phyloP scores from a whole-genome alignment of 92 coral and sea anemone species.

The Diadumene lineata region DNA sequence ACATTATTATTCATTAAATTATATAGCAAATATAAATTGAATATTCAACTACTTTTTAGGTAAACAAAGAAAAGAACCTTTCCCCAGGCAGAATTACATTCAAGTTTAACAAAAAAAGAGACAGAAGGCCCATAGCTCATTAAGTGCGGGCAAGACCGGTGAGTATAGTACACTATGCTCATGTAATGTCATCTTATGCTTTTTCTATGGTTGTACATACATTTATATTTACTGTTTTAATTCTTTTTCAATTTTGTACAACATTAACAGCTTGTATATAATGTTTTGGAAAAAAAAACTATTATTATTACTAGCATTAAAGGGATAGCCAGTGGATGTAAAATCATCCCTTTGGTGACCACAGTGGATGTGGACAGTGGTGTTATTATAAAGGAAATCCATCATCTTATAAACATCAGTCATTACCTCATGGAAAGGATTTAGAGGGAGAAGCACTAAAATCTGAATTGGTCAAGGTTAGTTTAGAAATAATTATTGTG shows the following conservation, averaged over 20 bases:
- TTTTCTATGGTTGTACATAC: too few relatives aligned
- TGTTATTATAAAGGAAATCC: constrained; percentile 8
- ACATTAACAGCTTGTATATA: too few relatives aligned
- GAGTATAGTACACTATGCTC: too few relatives aligned
- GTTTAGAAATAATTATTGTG: background rate
- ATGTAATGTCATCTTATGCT: too few relatives aligned
- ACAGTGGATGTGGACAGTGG: constrained; percentile 38
- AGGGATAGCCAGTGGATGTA: constrained; percentile 29
- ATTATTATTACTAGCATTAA: too few relatives aligned
- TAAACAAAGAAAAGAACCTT: constrained; percentile 30
- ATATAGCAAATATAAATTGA: too few relatives aligned
- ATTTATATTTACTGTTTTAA: too few relatives aligned
- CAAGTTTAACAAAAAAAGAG: constrained; percentile 21
- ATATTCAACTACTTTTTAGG: constrained; percentile 20
- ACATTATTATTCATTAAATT: background rate
- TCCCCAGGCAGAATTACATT: constrained; percentile 36
- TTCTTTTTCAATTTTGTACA: too few relatives aligned
- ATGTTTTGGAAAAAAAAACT: too few relatives aligned
- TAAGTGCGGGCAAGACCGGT: too few relatives aligned
- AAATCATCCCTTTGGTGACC: constrained; percentile 43
- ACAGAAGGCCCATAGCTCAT: too few relatives aligned
- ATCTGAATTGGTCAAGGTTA: constrained; percentile 37
- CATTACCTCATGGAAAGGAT: constrained; percentile 35
- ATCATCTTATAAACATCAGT: constrained; percentile 21
- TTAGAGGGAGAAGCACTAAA: constrained; percentile 43